Conservation (phyloP, 1,140 invertebrate genomes). For the Stenopsyche tienmushanensis region DNA sequence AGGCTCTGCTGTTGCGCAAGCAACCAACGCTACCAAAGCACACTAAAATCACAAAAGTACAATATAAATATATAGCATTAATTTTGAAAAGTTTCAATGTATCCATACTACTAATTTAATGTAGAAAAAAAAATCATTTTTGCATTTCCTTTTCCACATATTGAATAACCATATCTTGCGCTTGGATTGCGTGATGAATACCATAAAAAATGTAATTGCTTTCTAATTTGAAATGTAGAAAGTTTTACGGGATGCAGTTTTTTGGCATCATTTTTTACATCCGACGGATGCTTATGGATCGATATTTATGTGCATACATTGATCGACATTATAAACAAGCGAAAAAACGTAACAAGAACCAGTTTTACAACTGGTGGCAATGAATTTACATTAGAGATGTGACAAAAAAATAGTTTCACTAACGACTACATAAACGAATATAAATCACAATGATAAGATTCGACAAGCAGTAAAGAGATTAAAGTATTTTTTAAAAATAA, state of each 20-base stretch:
- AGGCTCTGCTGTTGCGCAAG: constrained; percentile 50
- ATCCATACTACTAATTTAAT: neutral
- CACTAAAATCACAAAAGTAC: constrained; percentile 44
- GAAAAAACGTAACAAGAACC: neutral
- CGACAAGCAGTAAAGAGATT: too few species aligned
- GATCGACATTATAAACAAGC: neutral
- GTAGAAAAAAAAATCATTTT: neutral
- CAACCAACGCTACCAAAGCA: constrained; percentile 55
- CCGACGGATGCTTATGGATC: neutral
- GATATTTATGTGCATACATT: neutral
- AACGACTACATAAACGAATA: too few species aligned
- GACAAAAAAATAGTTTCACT: neutral
- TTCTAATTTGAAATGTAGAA: neutral
- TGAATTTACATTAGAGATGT: too few species aligned
- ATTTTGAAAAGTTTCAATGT: neutral
- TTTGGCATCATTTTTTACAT: too few species aligned
- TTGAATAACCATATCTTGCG: too few species aligned
- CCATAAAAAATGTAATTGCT: neutral
- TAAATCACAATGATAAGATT: too few species aligned
- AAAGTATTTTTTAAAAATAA: too few species aligned
- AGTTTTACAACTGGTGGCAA: too few species aligned
- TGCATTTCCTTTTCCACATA: too few species aligned
- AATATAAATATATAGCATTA: neutral
- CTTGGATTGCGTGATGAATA: neutral
- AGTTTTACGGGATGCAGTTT: too few species aligned